Conservation (phyloP, 1,140 invertebrate genomes). For the Lepidurus couesii region DNA sequence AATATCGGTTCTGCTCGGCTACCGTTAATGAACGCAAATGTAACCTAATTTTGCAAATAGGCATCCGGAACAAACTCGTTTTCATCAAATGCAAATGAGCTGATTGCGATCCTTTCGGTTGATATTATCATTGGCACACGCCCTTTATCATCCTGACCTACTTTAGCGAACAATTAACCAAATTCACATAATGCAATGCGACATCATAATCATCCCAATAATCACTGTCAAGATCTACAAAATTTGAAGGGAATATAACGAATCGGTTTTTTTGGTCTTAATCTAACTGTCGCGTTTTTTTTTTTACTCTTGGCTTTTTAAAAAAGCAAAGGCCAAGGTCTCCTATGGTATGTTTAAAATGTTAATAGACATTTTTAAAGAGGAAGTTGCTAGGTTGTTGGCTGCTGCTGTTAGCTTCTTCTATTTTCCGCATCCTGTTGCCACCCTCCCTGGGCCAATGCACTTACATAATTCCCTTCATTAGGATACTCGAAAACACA, state of each 20-base stretch:
- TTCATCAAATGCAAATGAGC: no score
- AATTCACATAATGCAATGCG: no score
- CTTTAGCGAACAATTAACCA: no score
- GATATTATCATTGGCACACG: no score
- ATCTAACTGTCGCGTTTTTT: background rate
- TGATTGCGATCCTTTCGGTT: no score
- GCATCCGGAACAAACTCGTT: no score
- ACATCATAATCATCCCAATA: no score
- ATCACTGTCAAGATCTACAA: background rate
- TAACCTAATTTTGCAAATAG: no score
- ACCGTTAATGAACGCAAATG: no score
- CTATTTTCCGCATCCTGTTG: slow-evolving; percentile 1
- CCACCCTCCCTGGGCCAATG: slow-evolving; percentile 9
- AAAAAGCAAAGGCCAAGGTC: slow-evolving; percentile 4
- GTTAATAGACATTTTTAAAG: background rate
- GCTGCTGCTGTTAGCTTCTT: background rate
- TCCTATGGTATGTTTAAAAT: background rate
- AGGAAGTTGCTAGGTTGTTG: background rate
- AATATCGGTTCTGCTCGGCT: no score
- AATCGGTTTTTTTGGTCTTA: background rate
- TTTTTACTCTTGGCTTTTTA: background rate
- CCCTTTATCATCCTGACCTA: no score
- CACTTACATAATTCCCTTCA: background rate
- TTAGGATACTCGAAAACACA: background rate
- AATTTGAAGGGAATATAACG: background rate